Evolutionary conservation across 2,113 vertebrate species (phyloP).

Genomic region (Albula goreensis): DNA sequence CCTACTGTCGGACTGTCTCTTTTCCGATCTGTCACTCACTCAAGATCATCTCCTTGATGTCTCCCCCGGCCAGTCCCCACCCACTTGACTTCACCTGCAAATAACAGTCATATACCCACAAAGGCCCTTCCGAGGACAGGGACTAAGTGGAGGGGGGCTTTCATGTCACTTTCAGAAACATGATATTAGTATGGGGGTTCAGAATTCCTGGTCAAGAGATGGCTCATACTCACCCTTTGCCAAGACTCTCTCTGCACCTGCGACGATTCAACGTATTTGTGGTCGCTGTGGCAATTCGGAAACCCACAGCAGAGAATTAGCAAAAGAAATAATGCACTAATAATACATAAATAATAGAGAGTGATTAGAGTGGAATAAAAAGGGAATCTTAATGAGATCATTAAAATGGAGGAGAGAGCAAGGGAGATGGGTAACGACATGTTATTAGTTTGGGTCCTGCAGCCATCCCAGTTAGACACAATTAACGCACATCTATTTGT

Average conservation of each 20-base stretch:
- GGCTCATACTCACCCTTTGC: not conserved
- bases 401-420: conserved; percentile 24
- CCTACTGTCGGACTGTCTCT: too few relatives aligned
- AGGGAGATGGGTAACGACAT: conserved; percentile 20
- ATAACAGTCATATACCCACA: too few relatives aligned
- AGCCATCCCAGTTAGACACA: conserved; percentile 29
- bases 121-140: too few relatives aligned
- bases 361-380: conserved; percentile 25
- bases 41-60: too few relatives aligned
- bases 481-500: conserved; percentile 31
- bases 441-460: conserved; percentile 25
- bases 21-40: too few relatives aligned
- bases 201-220: not conserved
- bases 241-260: not conserved
- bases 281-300: not conserved
- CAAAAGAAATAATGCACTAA: conserved; percentile 14
- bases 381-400: conserved; percentile 30
- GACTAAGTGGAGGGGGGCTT: not conserved
- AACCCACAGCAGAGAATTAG: conserved; percentile 4
- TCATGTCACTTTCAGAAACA: not conserved
- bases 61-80: too few relatives aligned
- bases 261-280: not conserved
- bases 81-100: too few relatives aligned
- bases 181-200: not conserved
- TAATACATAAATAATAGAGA: conserved; percentile 21